Evolutionary conservation across 2,888 invertebrate species (phyloP), one percentile per base, ranked within the genome.

Genomic region (Cerastoderma edule): DNA sequence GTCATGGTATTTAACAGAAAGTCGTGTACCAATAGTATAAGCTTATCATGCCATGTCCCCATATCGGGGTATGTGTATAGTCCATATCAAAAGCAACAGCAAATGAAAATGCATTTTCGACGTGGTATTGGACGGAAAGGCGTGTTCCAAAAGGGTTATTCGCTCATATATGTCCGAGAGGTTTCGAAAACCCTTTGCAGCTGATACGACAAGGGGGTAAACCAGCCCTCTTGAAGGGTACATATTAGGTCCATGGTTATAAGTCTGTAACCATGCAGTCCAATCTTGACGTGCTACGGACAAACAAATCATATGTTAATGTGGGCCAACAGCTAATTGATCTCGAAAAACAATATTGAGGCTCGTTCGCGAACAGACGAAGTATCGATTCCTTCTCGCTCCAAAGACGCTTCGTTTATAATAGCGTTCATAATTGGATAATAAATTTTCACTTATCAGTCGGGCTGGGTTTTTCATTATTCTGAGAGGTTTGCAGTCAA

Each of bases 381-480:
- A 28, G 28, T 57, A 57, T 57, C 28, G 57, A 57, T 57, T 57
- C 33, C 28, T 57, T 24, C 32, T 24, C 57, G 33, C 19, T n/a
- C 57, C 28, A 57, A 57, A 57, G 28, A 24, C 57, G 28, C 33
- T n/a, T 30, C 16, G 57, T 32, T 56, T 57, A 57, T 57, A 57
- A 57, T 57, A 33, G 57, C 2, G 32, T 5, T 13, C 32, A 13
- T 57, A 32, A 57, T 57, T 57, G 33, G 57, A 32, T 28, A 57
- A 57, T 57, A 57, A 57, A 57, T 57, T 57, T 57, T 57, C 57
- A 57, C 57, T 57, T 57, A 57, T 57, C 57, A 32, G 32, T 24
- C n/a, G 16, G 57, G 28, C 19, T n/a, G n/a, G n/a, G n/a, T n/a
- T n/a, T n/a, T n/a, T 32, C 33, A 32, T 57, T 57, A 57, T 57